These are phyloP conservation scores for Protobothrops flavoviridis DNA, from an alignment of 2,113 vertebrate genomes.

Conservation along the genomic window DNA sequence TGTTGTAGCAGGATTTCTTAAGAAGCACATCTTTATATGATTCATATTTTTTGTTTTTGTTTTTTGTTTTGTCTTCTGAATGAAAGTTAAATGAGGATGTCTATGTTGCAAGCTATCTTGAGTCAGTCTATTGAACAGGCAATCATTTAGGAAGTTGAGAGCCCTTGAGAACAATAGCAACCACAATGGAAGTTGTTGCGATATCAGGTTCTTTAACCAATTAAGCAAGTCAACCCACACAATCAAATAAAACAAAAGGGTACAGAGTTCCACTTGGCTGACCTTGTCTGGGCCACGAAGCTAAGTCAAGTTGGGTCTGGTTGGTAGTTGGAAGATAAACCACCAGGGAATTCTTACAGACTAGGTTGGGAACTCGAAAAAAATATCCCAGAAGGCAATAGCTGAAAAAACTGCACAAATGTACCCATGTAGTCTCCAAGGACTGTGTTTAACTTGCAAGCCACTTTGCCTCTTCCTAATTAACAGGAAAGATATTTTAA, in stretches of 20 bases:
- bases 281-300: not conserved
- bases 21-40: not conserved
- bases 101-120: not conserved
- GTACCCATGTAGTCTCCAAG: not conserved
- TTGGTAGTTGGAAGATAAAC: not conserved
- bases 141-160: not conserved
- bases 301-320: not conserved
- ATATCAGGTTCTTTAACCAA: not conserved
- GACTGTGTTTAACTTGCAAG: not conserved
- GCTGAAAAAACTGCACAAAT: not conserved
- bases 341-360: not conserved
- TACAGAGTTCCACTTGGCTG: not conserved
- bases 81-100: not conserved
- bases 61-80: not conserved
- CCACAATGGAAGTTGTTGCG: not conserved
- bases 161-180: not conserved
- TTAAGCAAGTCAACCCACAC: not conserved
- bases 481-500: not conserved
- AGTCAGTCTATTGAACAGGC: not conserved
- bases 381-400: not conserved
- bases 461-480: not conserved
- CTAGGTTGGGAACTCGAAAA: not conserved
- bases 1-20: not conserved
- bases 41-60: not conserved
- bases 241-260: not conserved